These are phyloP conservation scores for Achroia grisella DNA, from an alignment of 1,140 invertebrate species.

Conservation along the genomic window DNA sequence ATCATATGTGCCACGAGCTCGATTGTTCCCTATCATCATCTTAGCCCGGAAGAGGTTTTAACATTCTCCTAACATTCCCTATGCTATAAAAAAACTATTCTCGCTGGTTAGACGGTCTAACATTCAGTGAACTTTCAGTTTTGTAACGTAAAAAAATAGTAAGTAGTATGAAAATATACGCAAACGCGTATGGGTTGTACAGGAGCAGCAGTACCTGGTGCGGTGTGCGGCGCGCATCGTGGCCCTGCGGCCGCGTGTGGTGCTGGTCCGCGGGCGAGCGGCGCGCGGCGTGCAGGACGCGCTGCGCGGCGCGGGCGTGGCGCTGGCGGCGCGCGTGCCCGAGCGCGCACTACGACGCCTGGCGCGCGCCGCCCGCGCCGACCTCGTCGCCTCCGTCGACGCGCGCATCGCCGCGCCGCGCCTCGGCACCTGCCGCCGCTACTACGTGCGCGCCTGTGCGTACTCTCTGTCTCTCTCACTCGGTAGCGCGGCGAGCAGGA, in stretches of 20 bases:
- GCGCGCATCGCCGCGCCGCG: conserved; percentile 86
- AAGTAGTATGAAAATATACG: no score
- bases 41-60: no score
- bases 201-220: conserved; percentile 83
- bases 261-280: conserved; percentile 93
- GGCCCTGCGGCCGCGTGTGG: conserved; percentile 87
- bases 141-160: no score
- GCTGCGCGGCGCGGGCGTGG: conserved; percentile 85
- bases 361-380: conserved; percentile 87
- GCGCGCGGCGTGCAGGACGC: conserved; percentile 92
- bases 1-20: no score
- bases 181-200: background rate
- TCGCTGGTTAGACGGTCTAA: no score
- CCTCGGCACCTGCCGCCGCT: conserved; percentile 83
- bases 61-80: no score
- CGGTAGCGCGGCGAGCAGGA: conserved; percentile 92
- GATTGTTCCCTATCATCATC: no score
- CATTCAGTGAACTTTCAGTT: no score
- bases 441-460: no score
- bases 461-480: no score
- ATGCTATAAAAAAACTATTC: no score
- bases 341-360: conserved; percentile 87
- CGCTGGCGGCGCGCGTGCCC: conserved; percentile 93
- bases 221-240: conserved; percentile 93
- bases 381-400: conserved; percentile 93